Evolutionary conservation across 2,113 vertebrate genomes (phyloP).

Genomic region (Xenopus borealis): DNA sequence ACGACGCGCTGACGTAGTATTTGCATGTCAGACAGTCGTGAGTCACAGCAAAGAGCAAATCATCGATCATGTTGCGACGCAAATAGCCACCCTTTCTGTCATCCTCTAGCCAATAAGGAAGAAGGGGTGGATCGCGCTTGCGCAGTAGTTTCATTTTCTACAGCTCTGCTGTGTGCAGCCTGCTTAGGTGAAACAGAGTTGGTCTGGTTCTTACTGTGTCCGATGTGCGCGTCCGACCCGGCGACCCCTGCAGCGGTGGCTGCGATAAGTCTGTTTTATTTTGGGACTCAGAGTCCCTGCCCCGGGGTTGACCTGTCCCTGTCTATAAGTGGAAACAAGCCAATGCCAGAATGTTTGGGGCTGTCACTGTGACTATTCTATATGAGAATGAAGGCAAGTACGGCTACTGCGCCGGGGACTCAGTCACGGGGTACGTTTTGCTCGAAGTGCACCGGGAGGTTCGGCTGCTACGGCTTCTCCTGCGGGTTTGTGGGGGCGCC

Average conservation of each 20-base stretch:
- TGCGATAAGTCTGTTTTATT: background rate
- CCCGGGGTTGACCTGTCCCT: background rate
- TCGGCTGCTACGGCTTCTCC: constrained; percentile 53
- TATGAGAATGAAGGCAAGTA: constrained; percentile 56
- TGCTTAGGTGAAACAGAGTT: background rate
- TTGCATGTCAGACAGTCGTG: background rate
- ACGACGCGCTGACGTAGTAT: background rate
- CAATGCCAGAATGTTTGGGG: constrained; percentile 33
- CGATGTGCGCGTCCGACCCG: background rate
- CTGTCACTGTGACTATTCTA: constrained; percentile 57
- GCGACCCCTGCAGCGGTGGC: background rate
- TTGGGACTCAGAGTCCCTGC: background rate
- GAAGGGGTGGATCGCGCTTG: background rate
- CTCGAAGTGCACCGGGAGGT: constrained; percentile 60
- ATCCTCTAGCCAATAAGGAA: background rate
- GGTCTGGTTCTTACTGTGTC: background rate
- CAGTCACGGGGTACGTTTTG: constrained; percentile 65
- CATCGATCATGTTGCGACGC: background rate
- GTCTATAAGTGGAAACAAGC: background rate
- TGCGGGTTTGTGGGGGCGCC: constrained; percentile 64
- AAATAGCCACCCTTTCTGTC: background rate
- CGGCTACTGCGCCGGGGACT: constrained; percentile 62
- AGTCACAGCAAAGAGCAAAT: constrained; percentile 1
- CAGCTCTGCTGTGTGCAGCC: background rate
- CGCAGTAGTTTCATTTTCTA: background rate